Base-by-base conservation (phyloP, 2,113 vertebrate species). In the Aptenodytes patagonicus region DNA sequence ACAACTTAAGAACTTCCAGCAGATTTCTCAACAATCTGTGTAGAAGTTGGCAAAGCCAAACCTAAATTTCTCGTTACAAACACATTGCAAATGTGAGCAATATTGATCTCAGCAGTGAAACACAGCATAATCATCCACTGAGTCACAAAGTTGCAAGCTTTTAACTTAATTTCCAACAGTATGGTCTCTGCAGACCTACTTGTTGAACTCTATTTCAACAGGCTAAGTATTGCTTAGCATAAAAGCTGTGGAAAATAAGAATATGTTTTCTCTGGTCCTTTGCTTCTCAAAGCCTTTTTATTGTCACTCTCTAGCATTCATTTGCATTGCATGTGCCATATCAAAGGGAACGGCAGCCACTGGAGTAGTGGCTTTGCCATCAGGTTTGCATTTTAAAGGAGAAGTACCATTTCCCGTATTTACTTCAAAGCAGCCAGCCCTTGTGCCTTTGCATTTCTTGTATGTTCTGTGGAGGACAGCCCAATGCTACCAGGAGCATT, bases 301-400 rank as follows among this genome's bases (percentile, higher is more conserved):
- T 36, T 78, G 55, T 68, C 78, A 64, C 28, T 88, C n/a, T 42
- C 51, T 32, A 47, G 46, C 25, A 49, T 20, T 78, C 31, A 62
- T 81, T 94, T 91, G 60, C 76, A 49, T 69, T 51, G 11, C 82
- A 13, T 38, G 49, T 71, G 38, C 49, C 9, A 1, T 66, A 76
- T 86, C 84, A 95, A 91, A 95, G 24, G 36, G 16, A 73, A 40
- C 1, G 11, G 55, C 52, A 95, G 60, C 52, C 72, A 75, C 76
- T 46, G 18, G 31, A 86, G 66, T 54, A 70, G 11, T 77, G 49
- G 58, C 73, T 90, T 87, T 24, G 5, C 71, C 34, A 32, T 7
- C 58, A 58, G 11, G 70, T 82, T 96, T 93, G 40, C 80, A 89
- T 93, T 93, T 96, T 86, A 91, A 75, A 92, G 47, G 18, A 71